Evolutionary conservation across 2,888 invertebrate genomes (phyloP), one percentile per base, ranked within the genome.

Genomic region (Ectropis crepuscularia): DNA sequence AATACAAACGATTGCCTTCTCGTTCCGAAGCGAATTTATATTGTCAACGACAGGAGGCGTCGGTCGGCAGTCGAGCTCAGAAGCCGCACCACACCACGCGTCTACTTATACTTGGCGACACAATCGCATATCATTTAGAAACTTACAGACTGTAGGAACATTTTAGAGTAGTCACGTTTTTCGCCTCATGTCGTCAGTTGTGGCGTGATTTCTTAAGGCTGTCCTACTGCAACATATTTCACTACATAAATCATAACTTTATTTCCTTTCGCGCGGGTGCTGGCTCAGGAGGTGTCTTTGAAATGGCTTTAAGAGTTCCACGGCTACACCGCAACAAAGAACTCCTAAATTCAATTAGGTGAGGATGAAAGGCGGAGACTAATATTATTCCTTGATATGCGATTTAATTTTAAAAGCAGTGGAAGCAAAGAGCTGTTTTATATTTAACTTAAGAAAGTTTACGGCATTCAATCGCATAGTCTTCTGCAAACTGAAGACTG

Each of bases 231-330:
- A 86, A 88, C 88, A 90, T 89, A 92, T 90, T 90, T 89, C 87
- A 86, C 85, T 88, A 87, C 87, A 90, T 92, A 92, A 90, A 91
- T 92, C 90, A 91, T 89, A 91, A 90, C 87, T 91, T 91, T 90
- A 91, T 91, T 91, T 90, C 91, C 91, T 90, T 88, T 89, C 87
- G 86, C 83, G 90, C 85, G 82, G 83, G 80, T 80, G 78, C 81
- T 78, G 79, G 75, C 78, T 80, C 78, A 75, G 80, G 82, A 89
- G 88, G 87, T 90, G 88, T 89, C 91, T 91, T 88, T 88, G 87
- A 84, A 89, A 88, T 82, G 82, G 86, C 85, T 88, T 88, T 88
- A 88, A 90, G 87, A 89, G 83, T 86, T 82, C 84, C 79, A 76
- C 74, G 74, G 80, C 79, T 80, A 75, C 77, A 78, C 87, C 91